Evolutionary conservation across 2,797 vertebrate genomes (phyloP).

Genomic region (Rhabdomys pumilio): DNA sequence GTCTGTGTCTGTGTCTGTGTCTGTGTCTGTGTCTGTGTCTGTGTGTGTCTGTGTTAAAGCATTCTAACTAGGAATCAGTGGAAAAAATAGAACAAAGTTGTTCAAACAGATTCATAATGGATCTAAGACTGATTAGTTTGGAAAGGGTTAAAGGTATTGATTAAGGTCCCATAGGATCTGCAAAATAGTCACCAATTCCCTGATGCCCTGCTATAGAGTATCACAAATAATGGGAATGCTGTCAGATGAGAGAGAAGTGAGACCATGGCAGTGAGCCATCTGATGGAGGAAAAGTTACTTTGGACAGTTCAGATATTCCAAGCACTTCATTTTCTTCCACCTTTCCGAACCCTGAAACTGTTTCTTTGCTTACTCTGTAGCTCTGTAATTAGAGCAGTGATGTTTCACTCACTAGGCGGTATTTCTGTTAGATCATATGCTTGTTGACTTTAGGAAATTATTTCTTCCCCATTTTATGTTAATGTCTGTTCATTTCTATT

Average conservation of each 20-base stretch:
- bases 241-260: background rate
- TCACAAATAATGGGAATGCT: background rate
- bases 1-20: background rate
- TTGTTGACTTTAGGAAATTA: background rate
- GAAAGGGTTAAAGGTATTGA: background rate
- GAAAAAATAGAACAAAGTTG: slow-evolving; percentile 10
- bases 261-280: background rate
- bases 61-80: background rate
- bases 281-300: background rate
- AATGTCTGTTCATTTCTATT: background rate
- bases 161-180: background rate
- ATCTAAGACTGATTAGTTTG: background rate
- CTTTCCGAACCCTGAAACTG: background rate
- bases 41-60: background rate
- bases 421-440: slow-evolving; percentile 21
- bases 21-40: background rate
- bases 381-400: slow-evolving; percentile 4
- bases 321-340: background rate
- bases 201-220: background rate
- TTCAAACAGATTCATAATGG: slow-evolving; percentile 1
- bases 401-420: background rate
- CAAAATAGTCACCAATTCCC: background rate
- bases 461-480: background rate
- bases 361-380: background rate
- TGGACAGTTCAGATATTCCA: background rate